Base-by-base conservation (phyloP, 1,140 invertebrate genomes). In the Drosophila paulistorum region DNA sequence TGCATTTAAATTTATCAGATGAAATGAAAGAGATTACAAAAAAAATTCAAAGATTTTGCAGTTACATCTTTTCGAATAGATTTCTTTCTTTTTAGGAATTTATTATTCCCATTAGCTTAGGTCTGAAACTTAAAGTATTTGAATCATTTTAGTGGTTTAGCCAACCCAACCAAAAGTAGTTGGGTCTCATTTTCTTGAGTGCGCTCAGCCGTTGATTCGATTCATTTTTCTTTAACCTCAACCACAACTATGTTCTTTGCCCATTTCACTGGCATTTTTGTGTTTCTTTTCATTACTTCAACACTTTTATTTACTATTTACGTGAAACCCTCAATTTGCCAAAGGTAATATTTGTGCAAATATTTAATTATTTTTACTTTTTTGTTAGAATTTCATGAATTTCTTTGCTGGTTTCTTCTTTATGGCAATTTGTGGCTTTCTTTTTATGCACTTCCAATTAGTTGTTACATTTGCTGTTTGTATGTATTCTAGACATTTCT, bases 1-100 rank as follows among this genome's bases (percentile, higher is more conserved):
- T 51, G 45, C 45, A 51, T 9, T 51, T 51, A 51, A 23, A n/a
- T 9, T 51, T 51, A 23, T 51, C 17, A 23, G 45, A 48, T 20
- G n/a, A 17, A 17, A 17, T 17, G 1, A n/a, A 7, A 45, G 5
- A 45, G 7, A 45, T 2, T n/a, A 14, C 6, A 7, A 7, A 45
- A 45, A 3, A 42, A 42, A 45, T 14, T 7, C n/a, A 45, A 14
- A 42, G 41, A 45, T n/a, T 17, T 7, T 7, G n/a, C 2, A 39
- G 10, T 39, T 39, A 45, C 42, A 45, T 45, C 41, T 45, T n/a
- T 7, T n/a, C n/a, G n/a, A n/a, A n/a, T n/a, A n/a, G n/a, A n/a
- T n/a, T n/a, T n/a, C n/a, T n/a, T n/a, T n/a, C n/a, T n/a, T n/a
- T n/a, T n/a, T n/a, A n/a, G n/a, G n/a, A n/a, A n/a, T n/a, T n/a